A percentile compares a stretch with the other conserved stretches of the same genome.
Conservation (phyloP, 2,113 vertebrate genomes). For the human region GRCh38 chr2:176813001-176813500, state of each 20-base stretch:
- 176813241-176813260: slow-evolving; percentile 73
- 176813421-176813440: slow-evolving; percentile 55
- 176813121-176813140: slow-evolving; percentile 82
- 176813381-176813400: slow-evolving; percentile 79
- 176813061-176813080: slow-evolving; percentile 68
- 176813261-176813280: slow-evolving; percentile 76
- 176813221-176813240: slow-evolving; percentile 76
- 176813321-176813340: slow-evolving; percentile 77
- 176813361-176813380: slow-evolving; percentile 82
- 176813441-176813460: slow-evolving; percentile 59
- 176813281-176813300: slow-evolving; percentile 57
- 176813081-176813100: slow-evolving; percentile 73
- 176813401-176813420: slow-evolving; percentile 78
- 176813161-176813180: slow-evolving; percentile 70
- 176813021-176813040: slow-evolving; percentile 44
- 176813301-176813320: slow-evolving; percentile 71
- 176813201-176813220: slow-evolving; percentile 71
- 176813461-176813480: slow-evolving; percentile 76
- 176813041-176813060: slow-evolving; percentile 49
- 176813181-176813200: slow-evolving; percentile 73
- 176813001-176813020: slow-evolving; percentile 61
- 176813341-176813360: slow-evolving; percentile 79
- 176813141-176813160: slow-evolving; percentile 79
- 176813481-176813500: slow-evolving; percentile 58
- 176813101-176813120: slow-evolving; percentile 79